Conservation (phyloP, 2,797 vertebrate species). For the Sebastes itinus region DNA sequence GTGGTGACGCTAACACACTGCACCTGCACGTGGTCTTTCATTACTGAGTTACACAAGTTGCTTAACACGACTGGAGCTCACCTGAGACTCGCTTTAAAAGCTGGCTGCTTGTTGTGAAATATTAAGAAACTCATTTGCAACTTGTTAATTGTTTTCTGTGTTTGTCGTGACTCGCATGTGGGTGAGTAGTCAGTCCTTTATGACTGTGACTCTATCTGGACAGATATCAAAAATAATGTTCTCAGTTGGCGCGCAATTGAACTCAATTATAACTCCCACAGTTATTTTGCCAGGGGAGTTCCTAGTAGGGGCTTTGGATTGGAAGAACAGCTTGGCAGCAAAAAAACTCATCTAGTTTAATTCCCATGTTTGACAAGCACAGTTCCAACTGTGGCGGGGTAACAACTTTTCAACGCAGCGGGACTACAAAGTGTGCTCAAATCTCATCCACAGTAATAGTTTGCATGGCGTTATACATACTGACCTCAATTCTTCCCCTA, state of each 20-base stretch:
- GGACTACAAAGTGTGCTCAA: not conserved
- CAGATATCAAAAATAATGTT: not conserved
- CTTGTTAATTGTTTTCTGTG: not conserved
- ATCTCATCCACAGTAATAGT: slow-evolving; percentile 8
- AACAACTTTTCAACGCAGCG: not conserved
- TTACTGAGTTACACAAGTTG: not conserved
- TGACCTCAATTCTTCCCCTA: slow-evolving; percentile 17
- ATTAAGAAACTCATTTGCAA: not conserved
- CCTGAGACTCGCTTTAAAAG: not conserved
- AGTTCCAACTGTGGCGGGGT: slow-evolving; percentile 9
- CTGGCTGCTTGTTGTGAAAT: slow-evolving; percentile 7
- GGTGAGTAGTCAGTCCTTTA: not conserved
- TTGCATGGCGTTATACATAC: not conserved
- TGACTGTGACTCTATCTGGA: not conserved
- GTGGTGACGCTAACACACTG: slow-evolving; percentile 39
- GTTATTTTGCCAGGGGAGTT: slow-evolving; percentile 8
- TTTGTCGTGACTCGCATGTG: slow-evolving; percentile 3
- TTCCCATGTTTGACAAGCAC: slow-evolving; percentile 25
- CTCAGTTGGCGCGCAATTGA: not conserved
- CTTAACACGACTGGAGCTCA: slow-evolving; percentile 12
- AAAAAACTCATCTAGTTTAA: slow-evolving; percentile 21
- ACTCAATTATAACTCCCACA: slow-evolving; percentile 1
- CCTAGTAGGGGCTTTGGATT: slow-evolving; percentile 21
- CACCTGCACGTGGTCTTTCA: not conserved
- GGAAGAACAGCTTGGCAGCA: slow-evolving; percentile 25